phyloP scores from a whole-genome alignment of 2,888 invertebrate genomes.

The Lycocerus yunnanus region DNA sequence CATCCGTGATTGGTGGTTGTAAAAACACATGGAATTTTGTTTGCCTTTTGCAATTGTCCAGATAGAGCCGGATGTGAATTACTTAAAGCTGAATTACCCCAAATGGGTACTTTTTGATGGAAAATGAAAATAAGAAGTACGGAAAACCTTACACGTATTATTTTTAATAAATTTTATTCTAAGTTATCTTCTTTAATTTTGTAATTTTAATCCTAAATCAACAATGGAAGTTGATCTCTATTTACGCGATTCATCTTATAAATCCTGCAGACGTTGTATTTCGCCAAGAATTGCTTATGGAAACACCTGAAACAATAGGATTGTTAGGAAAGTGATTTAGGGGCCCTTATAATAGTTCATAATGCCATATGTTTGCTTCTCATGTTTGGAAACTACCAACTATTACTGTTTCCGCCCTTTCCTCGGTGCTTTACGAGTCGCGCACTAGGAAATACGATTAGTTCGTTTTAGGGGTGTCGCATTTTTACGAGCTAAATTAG shows the following conservation, averaged over 20 bases:
- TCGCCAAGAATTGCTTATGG: conserved; percentile 16
- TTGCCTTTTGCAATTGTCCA: no score
- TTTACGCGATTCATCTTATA: neutral
- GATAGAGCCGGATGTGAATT: no score
- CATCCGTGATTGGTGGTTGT: no score
- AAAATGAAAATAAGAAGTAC: no score
- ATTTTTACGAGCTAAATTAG: neutral
- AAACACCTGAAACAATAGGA: conserved; percentile 21
- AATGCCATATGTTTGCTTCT: conserved; percentile 22
- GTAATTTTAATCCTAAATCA: neutral
- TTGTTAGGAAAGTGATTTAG: conserved; percentile 24
- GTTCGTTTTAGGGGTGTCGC: neutral
- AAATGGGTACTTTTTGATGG: no score
- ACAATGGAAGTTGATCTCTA: neutral
- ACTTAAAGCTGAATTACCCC: no score
- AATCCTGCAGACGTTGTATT: conserved; percentile 10
- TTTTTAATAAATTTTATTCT: neutral
- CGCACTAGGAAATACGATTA: neutral
- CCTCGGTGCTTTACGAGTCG: neutral
- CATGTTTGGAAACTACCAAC: conserved; percentile 10
- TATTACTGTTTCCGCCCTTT: neutral
- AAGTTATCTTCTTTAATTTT: neutral
- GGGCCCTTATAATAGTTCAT: conserved; percentile 9
- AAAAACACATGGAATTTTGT: no score
- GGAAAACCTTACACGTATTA: neutral